phyloP scores from a whole-genome alignment of 2,113 vertebrate species.

The Psephotus haematonotus region DNA sequence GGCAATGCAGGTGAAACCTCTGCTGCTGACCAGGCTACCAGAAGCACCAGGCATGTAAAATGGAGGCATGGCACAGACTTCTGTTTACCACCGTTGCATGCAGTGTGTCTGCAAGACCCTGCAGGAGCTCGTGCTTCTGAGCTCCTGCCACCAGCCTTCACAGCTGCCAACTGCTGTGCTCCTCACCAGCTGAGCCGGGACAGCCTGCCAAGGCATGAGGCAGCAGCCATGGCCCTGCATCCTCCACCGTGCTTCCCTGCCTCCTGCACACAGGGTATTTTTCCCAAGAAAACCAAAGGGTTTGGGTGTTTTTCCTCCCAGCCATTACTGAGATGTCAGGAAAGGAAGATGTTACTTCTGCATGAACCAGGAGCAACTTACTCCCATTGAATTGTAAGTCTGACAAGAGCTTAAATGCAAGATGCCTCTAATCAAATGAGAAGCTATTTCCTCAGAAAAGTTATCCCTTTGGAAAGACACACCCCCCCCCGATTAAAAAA shows the following conservation, averaged over 20 bases:
- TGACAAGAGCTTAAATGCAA: background rate
- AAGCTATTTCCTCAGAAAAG: background rate
- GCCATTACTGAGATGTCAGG: background rate
- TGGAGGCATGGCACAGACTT: background rate
- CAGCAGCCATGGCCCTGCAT: background rate
- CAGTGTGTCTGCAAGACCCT: background rate
- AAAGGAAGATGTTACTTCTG: background rate
- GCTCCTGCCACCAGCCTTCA: background rate
- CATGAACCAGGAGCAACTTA: background rate
- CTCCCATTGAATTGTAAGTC: background rate
- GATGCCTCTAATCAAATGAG: background rate
- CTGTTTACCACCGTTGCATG: accelerated
- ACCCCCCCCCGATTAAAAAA: background rate
- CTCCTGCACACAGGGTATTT: background rate
- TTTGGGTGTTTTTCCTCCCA: background rate
- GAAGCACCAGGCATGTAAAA: accelerated
- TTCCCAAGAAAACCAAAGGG: background rate
- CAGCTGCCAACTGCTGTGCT: background rate
- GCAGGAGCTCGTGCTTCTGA: background rate
- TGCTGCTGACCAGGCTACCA: background rate
- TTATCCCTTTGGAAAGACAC: background rate
- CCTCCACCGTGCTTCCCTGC: background rate
- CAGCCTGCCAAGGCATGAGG: accelerated
- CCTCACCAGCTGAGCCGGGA: background rate
- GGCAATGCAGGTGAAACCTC: background rate